These are phyloP conservation scores for Trididemnum clinides DNA, from an alignment of 23 tunicate genomes.

Conservation along the genomic window DNA sequence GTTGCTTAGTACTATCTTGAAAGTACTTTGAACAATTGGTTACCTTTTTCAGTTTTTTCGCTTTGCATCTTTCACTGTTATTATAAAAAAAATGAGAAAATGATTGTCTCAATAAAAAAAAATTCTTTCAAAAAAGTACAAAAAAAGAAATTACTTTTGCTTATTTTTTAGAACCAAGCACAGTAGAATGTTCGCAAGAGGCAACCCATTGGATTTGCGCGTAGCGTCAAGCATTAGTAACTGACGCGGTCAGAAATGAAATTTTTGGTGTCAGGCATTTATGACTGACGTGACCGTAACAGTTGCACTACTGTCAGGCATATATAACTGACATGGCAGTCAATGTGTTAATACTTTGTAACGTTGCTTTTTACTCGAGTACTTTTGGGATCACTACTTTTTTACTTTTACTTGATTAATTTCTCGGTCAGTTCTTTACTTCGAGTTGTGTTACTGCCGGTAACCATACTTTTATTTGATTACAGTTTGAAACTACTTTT, in stretches of 20 bases:
- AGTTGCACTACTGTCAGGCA: constrained; percentile 9
- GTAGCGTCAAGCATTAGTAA: constrained; percentile 15
- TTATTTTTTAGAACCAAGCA: constrained; percentile 27
- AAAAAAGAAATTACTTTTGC: constrained; percentile 6
- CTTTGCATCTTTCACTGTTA: constrained; percentile 16
- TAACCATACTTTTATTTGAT: too few species aligned
- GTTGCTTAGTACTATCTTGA: constrained; percentile 21
- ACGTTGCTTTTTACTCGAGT: too few species aligned
- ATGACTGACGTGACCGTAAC: constrained; percentile 27
- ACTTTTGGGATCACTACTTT: too few species aligned
- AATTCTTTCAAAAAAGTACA: background rate
- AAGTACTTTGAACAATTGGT: constrained; percentile 20
- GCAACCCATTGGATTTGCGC: constrained; percentile 31
- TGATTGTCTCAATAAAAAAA: constrained; percentile 20
- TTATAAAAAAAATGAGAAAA: background rate
- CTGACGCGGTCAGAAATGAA: constrained; percentile 27
- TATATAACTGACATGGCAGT: constrained; percentile 33
- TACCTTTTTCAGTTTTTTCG: background rate
- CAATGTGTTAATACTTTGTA: constrained; percentile 33
- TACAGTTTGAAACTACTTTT: too few species aligned
- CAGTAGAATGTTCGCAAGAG: constrained; percentile 25
- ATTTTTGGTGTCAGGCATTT: constrained; percentile 29
- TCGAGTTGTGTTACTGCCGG: too few species aligned
- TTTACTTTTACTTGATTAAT: too few species aligned
- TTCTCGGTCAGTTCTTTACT: too few species aligned